Base-by-base conservation (phyloP, 2,113 vertebrate genomes). In the Callopanchax toddi region DNA sequence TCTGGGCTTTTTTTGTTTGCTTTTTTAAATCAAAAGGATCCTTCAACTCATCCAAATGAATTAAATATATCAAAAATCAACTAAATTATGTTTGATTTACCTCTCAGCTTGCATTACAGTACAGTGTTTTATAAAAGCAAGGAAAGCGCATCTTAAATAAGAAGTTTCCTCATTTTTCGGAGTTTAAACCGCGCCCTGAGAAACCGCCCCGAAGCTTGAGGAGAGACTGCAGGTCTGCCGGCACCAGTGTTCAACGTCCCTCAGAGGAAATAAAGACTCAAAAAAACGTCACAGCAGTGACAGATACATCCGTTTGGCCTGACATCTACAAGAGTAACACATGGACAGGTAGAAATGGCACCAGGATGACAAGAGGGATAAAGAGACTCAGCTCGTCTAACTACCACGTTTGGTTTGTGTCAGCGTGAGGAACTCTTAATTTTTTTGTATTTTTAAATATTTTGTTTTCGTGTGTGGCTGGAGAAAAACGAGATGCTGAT, bases 301-400 rank as follows among this genome's bases (percentile, higher is more conserved):
- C 76, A 71, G 66, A 79, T 87, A 86, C 85, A 89, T 86, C 86
- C 88, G 76, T 90, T 87, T 86, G 71, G 82, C 83, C 87, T 86
- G 86, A 90, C 86, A 88, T 90, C 88, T 84, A 86, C 79, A 57
- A 80, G 86, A 86, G 74, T 56, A 79, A 80, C 66, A 48, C 29
- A 55, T 62, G 59, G 50, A 73, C 18, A 56, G 44, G 44, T 60
- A 63, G 65, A 61, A 75, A 87, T 84, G 93, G 94, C 94, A 93
- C 92, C 90, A 34, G 87, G 87, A 92, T 76, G 51, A 83, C 82
- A 11, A n/a, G 76, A 64, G 77, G 25, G 29, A 80, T 18, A 42
- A 40, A 39, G 71, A 48, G 49, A 8, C 77, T 73, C 37, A 2
- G 15, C 73, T 83, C 9, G 23, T 40, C 42, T 16, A 8, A 44